Conservation (phyloP, 2,113 vertebrate species). For the Notechis scutatus region DNA sequence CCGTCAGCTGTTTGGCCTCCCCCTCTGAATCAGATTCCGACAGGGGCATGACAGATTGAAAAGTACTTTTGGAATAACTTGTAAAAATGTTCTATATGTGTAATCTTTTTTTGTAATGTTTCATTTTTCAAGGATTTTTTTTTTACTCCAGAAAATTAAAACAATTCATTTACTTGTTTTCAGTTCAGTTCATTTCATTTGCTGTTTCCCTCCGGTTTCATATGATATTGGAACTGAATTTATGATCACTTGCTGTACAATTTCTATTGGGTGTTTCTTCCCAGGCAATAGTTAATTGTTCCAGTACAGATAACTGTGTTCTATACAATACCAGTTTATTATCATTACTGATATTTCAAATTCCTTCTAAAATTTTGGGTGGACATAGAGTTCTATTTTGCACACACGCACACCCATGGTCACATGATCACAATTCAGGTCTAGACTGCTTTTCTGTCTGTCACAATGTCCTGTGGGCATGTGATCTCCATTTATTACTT, state of each 20-base stretch:
- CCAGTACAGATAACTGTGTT: constrained; percentile 35
- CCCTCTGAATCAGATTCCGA: too few relatives aligned
- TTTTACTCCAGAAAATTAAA: constrained; percentile 13
- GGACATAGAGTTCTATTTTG: constrained; percentile 32
- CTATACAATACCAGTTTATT: constrained; percentile 1
- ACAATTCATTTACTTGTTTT: background rate
- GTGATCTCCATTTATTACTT: background rate
- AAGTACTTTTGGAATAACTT: background rate
- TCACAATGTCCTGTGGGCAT: background rate
- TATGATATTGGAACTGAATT: background rate
- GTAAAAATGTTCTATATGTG: background rate
- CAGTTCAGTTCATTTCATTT: constrained; percentile 33
- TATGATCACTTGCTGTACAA: constrained; percentile 6
- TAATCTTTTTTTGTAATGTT: background rate
- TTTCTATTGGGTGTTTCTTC: background rate
- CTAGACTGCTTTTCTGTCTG: background rate
- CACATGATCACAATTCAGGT: background rate
- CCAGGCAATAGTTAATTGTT: constrained; percentile 33
- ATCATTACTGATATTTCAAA: background rate
- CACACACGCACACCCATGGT: background rate
- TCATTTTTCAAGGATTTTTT: constrained; percentile 2
- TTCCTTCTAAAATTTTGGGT: constrained; percentile 32
- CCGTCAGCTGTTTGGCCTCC: too few relatives aligned
- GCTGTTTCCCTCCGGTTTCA: background rate
- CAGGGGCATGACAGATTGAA: background rate